phyloP scores from a whole-genome alignment of 2,113 vertebrate species.

The Misgurnus anguillicaudatus region DNA sequence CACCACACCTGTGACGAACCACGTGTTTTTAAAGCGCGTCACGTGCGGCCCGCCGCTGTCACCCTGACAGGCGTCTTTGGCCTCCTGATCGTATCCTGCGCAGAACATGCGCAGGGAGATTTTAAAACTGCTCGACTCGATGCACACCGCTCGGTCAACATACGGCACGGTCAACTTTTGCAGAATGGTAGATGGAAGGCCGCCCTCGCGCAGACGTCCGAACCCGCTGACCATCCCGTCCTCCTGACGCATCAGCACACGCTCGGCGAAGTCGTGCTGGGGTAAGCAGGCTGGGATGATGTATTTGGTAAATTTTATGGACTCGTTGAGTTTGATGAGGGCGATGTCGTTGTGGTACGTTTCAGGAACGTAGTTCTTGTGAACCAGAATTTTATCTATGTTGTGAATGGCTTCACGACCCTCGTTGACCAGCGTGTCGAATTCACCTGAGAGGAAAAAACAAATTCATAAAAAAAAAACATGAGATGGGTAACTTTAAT shows the following conservation, averaged over 20 bases:
- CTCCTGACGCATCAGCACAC: conserved; percentile 80
- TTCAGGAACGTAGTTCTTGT: conserved; percentile 65
- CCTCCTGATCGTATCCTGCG: conserved; percentile 79
- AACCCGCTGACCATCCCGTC: conserved; percentile 86
- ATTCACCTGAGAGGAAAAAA: conserved; percentile 77
- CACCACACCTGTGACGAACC: conserved; percentile 88
- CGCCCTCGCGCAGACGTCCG: conserved; percentile 77
- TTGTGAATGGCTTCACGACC: conserved; percentile 66
- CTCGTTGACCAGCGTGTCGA: conserved; percentile 68
- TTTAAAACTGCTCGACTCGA: conserved; percentile 78
- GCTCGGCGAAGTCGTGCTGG: conserved; percentile 81
- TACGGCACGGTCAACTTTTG: conserved; percentile 84
- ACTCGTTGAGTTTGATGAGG: conserved; percentile 79
- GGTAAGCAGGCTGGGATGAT: conserved; percentile 88
- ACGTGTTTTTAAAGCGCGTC: conserved; percentile 79
- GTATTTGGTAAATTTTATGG: conserved; percentile 77
- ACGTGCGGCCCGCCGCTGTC: conserved; percentile 95
- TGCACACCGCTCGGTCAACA: conserved; percentile 79
- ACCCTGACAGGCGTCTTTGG: conserved; percentile 89
- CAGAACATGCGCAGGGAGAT: conserved; percentile 91
- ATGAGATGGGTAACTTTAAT: no score
- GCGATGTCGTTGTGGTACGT: conserved; percentile 90
- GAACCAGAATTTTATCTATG: conserved; percentile 74
- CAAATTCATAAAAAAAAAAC: no score
- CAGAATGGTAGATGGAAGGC: conserved; percentile 69